These are phyloP conservation scores for Lacanobia wlatinum DNA, from an alignment of 2,888 invertebrate species.

Conservation along the genomic window DNA sequence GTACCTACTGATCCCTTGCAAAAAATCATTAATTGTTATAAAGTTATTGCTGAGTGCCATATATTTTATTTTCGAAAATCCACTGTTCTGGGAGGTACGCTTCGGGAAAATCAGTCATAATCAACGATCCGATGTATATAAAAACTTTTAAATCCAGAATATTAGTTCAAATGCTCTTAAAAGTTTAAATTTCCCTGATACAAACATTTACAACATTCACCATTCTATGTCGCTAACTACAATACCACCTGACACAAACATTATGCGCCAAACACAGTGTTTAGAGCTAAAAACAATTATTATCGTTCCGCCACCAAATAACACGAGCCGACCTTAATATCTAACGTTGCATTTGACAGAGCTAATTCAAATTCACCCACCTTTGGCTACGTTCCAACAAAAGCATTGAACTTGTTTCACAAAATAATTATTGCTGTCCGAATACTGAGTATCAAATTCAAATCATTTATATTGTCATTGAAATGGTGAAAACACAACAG, in stretches of 20 bases:
- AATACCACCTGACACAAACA: not conserved
- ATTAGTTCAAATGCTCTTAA: not conserved
- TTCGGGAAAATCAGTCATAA: no score
- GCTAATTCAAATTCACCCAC: slow-evolving; percentile 41
- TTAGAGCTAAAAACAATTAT: slow-evolving; percentile 30
- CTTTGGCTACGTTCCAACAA: slow-evolving; percentile 45
- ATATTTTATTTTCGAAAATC: no score
- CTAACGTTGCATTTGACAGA: slow-evolving; percentile 48
- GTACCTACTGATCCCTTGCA: no score
- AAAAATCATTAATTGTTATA: no score
- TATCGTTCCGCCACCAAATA: slow-evolving; percentile 12
- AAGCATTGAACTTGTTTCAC: slow-evolving; percentile 22
- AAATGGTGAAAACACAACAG: slow-evolving; percentile 1
- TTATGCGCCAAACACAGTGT: not conserved
- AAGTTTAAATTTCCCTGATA: not conserved
- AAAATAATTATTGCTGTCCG: slow-evolving; percentile 24
- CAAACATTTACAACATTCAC: not conserved
- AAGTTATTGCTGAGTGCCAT: no score
- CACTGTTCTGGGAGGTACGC: no score
- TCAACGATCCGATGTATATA: no score
- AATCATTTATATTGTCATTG: slow-evolving; percentile 22
- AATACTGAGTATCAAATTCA: slow-evolving; percentile 11
- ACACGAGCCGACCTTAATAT: slow-evolving; percentile 29
- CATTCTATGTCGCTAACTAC: not conserved
- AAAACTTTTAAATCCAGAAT: not conserved